phyloP scores from a whole-genome alignment of 2,888 invertebrate species.

The Eumerus sabulonum region DNA sequence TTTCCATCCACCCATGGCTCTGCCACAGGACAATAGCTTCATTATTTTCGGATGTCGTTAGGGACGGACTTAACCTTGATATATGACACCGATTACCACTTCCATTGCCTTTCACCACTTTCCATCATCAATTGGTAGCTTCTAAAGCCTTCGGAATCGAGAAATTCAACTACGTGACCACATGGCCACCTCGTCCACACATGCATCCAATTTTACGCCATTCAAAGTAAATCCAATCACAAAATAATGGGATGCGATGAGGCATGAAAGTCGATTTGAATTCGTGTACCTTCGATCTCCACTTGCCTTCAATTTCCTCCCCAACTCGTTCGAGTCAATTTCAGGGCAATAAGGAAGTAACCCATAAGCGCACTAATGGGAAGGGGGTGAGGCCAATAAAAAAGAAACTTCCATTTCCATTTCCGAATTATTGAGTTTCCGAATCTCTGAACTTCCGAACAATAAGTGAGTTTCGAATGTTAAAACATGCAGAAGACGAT shows the following conservation, averaged over 20 bases:
- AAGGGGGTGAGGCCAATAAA: too few relatives aligned
- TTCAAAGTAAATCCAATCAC: constrained; percentile 62
- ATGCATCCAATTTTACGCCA: constrained; percentile 67
- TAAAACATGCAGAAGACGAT: constrained; percentile 63
- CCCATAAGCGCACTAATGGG: too few relatives aligned
- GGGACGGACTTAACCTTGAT: neutral
- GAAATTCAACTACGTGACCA: constrained; percentile 50
- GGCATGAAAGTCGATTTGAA: constrained; percentile 69
- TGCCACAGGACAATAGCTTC: too few relatives aligned
- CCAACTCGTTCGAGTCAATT: too few relatives aligned
- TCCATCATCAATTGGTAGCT: constrained; percentile 2
- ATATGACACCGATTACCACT: constrained; percentile 4
- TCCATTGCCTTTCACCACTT: neutral
- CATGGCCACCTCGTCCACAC: constrained; percentile 24
- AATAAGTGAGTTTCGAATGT: constrained; percentile 57
- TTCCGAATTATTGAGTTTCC: constrained; percentile 5
- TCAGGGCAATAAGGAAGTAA: too few relatives aligned
- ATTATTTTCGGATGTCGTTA: too few relatives aligned
- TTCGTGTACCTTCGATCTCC: constrained; percentile 67
- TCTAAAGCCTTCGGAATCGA: constrained; percentile 5
- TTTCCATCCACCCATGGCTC: too few relatives aligned
- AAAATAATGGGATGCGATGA: constrained; percentile 69
- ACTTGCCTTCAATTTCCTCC: too few relatives aligned
- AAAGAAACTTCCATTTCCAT: too few relatives aligned
- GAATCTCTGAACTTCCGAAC: constrained; percentile 32